Conservation (phyloP, 2,113 vertebrate genomes). For the Heteronetta atricapilla region DNA sequence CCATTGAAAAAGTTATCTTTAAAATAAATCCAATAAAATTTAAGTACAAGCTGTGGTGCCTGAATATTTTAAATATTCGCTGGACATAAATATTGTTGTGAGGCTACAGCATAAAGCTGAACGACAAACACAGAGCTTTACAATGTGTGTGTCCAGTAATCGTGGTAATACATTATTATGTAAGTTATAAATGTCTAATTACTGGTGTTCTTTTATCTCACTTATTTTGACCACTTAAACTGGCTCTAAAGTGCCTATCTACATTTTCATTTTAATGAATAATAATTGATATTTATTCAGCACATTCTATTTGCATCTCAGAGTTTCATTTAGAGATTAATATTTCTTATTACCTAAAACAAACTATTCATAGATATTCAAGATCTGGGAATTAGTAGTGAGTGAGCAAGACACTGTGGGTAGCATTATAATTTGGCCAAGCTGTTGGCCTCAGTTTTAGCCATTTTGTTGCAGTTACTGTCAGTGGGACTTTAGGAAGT, state of each 20-base stretch:
- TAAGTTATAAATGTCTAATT: neutral
- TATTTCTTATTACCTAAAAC: conserved; percentile 50
- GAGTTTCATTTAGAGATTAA: conserved; percentile 25
- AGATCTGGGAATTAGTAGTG: neutral
- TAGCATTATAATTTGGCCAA: neutral
- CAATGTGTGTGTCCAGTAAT: neutral
- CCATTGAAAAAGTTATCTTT: neutral
- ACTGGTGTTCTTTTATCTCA: neutral
- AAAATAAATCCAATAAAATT: conserved; percentile 7
- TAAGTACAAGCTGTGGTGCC: neutral
- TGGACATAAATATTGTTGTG: neutral
- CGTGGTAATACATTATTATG: neutral
- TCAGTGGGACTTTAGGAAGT: neutral
- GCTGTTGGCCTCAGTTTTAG: neutral
- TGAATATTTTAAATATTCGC: neutral
- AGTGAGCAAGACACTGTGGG: neutral
- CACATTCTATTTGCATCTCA: neutral
- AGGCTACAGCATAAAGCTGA: neutral
- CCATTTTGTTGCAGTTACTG: neutral
- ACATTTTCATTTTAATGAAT: conserved; percentile 60
- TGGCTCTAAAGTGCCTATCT: neutral
- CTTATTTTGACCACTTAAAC: neutral
- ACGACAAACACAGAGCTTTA: neutral
- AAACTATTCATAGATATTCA: neutral
- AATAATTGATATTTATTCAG: conserved; percentile 45